These are phyloP conservation scores for Platysteira castanea DNA, from an alignment of 2,113 vertebrate species.

Conservation along the genomic window DNA sequence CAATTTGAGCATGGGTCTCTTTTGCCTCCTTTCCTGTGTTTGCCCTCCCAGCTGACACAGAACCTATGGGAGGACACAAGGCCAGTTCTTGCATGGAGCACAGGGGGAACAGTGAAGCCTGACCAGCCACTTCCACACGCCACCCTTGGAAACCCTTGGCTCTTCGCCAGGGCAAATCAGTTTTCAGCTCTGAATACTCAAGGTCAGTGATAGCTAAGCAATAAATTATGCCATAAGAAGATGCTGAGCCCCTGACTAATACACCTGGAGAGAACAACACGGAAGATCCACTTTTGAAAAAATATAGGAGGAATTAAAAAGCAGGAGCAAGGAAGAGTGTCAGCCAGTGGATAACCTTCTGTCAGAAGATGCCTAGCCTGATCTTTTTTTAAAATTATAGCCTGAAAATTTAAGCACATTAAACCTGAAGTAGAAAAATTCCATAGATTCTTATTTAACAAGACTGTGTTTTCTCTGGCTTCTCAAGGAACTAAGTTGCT, in stretches of 20 bases:
- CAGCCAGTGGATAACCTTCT: neutral
- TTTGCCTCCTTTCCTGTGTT: neutral
- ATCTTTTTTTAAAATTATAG: neutral
- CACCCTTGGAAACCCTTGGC: neutral
- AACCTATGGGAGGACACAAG: neutral
- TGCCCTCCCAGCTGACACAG: neutral
- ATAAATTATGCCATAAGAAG: neutral
- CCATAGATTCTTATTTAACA: neutral
- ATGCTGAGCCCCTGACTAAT: neutral
- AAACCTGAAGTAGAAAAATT: neutral
- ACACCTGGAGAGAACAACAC: neutral
- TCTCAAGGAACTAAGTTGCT: neutral
- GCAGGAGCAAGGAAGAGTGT: neutral
- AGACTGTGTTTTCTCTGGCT: neutral
- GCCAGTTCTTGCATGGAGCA: neutral
- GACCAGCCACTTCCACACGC: fast-evolving
- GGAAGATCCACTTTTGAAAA: neutral
- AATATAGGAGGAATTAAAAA: neutral
- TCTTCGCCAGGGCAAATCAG: neutral
- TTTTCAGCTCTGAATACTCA: neutral
- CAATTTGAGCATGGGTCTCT: neutral
- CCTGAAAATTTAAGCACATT: neutral
- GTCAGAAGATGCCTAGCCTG: neutral
- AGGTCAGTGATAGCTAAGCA: neutral
- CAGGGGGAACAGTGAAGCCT: neutral